phyloP scores from a whole-genome alignment of 1,140 invertebrate species.

The Maniola jurtina region DNA sequence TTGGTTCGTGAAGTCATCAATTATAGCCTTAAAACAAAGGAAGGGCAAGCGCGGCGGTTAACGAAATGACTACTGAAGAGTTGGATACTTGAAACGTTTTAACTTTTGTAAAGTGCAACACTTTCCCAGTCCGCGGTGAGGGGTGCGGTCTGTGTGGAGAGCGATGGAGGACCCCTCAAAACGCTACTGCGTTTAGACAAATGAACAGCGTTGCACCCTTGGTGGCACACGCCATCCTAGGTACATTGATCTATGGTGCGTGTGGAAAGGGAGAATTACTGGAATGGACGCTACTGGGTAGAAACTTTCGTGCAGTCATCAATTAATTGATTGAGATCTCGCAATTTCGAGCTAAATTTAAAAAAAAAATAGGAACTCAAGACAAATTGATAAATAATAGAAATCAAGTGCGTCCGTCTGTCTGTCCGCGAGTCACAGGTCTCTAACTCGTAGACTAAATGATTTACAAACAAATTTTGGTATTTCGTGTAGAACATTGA shows the following conservation, averaged over 20 bases:
- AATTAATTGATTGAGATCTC: too few species aligned
- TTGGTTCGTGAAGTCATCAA: conserved; percentile 39
- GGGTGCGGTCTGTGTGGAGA: not conserved
- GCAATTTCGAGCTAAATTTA: too few species aligned
- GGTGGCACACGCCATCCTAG: conserved; percentile 63
- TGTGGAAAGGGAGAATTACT: conserved; percentile 8
- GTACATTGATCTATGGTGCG: conserved; percentile 18
- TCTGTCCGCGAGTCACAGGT: too few species aligned
- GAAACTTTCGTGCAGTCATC: too few species aligned
- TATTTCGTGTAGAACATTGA: too few species aligned
- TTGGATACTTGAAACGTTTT: conserved; percentile 55
- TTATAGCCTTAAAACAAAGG: conserved; percentile 45
- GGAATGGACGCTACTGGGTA: not conserved
- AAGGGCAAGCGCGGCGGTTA: conserved; percentile 41
- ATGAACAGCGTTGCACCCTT: conserved; percentile 74
- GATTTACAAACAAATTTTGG: too few species aligned
- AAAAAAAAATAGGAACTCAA: too few species aligned
- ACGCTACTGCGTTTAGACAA: conserved; percentile 73
- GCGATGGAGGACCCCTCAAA: conserved; percentile 54
- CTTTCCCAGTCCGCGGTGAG: conserved; percentile 62
- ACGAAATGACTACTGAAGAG: conserved; percentile 43
- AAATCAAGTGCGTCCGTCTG: too few species aligned
- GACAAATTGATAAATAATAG: too few species aligned
- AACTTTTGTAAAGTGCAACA: conserved; percentile 76
- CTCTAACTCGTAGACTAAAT: too few species aligned